Evolutionary conservation across 2,797 vertebrate genomes (phyloP).

Genomic region (Zenarchopterus dispar): DNA sequence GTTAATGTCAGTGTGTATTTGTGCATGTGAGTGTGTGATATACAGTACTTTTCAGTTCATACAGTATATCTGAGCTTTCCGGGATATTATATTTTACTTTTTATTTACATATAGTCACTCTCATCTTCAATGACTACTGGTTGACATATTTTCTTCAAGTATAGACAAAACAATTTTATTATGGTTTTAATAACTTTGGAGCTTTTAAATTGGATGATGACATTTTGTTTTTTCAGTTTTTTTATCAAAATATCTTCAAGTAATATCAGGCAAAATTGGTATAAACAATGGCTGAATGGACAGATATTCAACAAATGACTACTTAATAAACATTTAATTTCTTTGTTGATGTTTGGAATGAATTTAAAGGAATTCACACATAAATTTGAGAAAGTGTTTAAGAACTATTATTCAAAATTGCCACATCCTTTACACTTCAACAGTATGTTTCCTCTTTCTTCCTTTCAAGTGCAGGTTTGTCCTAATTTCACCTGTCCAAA

Average conservation of each 20-base stretch:
- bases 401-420: no score
- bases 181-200: background rate
- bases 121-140: background rate
- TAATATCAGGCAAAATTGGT: background rate
- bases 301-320: no score
- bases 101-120: slow-evolving; percentile 10
- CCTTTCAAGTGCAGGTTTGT: background rate
- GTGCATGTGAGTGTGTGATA: slow-evolving; percentile 9
- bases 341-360: no score
- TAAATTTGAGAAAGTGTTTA: no score
- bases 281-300: no score
- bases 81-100: background rate
- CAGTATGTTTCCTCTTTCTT: background rate
- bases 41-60: slow-evolving; percentile 28
- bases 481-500: background rate
- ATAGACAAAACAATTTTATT: background rate
- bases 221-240: background rate
- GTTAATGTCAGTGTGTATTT: slow-evolving; percentile 57
- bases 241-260: background rate
- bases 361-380: no score
- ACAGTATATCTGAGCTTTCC: slow-evolving; percentile 5
- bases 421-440: no score
- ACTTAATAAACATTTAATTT: no score
- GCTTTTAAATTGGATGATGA: no score
- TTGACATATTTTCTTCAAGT: background rate